phyloP scores from a whole-genome alignment of 2,888 invertebrate species.

The Drosophila kambysellisi region DNA sequence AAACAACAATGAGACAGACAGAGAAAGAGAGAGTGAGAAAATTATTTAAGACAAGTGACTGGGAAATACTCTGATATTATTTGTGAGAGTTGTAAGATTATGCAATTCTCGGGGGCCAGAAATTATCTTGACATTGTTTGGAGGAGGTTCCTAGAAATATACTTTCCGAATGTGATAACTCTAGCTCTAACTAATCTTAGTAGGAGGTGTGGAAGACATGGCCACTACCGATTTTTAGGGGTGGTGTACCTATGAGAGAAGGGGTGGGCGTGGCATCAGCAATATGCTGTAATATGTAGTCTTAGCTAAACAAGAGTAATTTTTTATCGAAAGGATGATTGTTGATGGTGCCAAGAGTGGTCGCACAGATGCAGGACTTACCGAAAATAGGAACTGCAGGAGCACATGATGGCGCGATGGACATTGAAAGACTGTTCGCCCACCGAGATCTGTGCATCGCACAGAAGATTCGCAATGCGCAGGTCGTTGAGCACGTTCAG shows the following conservation, averaged over 20 bases:
- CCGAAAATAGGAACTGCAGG: slow-evolving; percentile 96
- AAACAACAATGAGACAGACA: neutral
- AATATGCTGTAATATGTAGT: too few species aligned
- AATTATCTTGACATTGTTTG: neutral
- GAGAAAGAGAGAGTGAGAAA: neutral
- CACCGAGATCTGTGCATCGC: slow-evolving; percentile 93
- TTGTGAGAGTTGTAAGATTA: neutral
- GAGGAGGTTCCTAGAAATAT: neutral
- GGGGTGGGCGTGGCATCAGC: neutral
- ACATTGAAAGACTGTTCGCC: slow-evolving; percentile 94
- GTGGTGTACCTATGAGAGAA: too few species aligned
- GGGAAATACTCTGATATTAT: neutral
- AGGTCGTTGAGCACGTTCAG: slow-evolving; percentile 94
- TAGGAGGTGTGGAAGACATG: too few species aligned
- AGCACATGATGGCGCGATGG: slow-evolving; percentile 93
- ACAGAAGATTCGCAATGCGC: slow-evolving; percentile 92
- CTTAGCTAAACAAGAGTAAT: too few species aligned
- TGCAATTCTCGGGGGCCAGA: neutral
- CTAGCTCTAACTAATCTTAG: neutral
- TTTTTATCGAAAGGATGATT: too few species aligned
- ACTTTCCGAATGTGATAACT: too few species aligned
- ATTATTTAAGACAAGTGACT: neutral
- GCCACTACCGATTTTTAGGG: too few species aligned
- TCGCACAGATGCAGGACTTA: slow-evolving; percentile 82
- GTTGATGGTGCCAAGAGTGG: neutral